Base-by-base conservation (phyloP, 2,113 vertebrate genomes). In the Motacilla tschutschensis region DNA sequence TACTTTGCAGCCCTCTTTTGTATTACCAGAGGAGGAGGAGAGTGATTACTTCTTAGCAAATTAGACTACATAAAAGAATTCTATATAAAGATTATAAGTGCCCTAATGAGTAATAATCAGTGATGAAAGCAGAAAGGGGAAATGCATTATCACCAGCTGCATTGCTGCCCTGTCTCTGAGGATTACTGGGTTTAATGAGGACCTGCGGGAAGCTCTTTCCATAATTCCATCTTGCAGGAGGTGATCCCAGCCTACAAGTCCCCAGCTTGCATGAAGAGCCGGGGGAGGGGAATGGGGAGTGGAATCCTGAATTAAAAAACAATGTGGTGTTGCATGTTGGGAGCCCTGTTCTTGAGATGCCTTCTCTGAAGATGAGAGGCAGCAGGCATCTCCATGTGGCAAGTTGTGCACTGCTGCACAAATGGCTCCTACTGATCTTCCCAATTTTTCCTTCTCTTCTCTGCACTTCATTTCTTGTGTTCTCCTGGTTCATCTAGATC, bases 11-110 rank as follows among this genome's bases (percentile, higher is more conserved):
- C 46, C 60, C 35, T 89, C 44, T 21, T 89, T 77, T 77, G 19
- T 85, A 85, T 87, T 92, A 79, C 43, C n/a, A 33, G 36, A 22
- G 69, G 53, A 89, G 70, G 47, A 87, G 59, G 26, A 85, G 33
- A 92, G 41, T 1, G 5, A 87, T 85, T 85, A 33, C 22, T 87
- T 58, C 69, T 77, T 92, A 51, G 82, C 53, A 89, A 58, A 74
- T 83, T 26, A 81, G 36, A 6, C 85, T 83, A 26, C 84, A 47
- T 48, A 26, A 70, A 81, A 63, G 43, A 79, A 65, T 55, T 76
- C 33, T 82, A 10, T 57, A 36, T 76, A 62, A 86, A 76, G 67
- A 43, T 65, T 60, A 14, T 63, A 54, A 31, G 24, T 85, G 38
- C 64, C 33, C 75, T 84, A 41, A 53, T 84, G 75, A 88, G 55